Percentiles rank a stretch among this genome's conserved stretches.
phyloP scores from a whole-genome alignment of 2,113 vertebrate species.

The Rostratula benghalensis region DNA sequence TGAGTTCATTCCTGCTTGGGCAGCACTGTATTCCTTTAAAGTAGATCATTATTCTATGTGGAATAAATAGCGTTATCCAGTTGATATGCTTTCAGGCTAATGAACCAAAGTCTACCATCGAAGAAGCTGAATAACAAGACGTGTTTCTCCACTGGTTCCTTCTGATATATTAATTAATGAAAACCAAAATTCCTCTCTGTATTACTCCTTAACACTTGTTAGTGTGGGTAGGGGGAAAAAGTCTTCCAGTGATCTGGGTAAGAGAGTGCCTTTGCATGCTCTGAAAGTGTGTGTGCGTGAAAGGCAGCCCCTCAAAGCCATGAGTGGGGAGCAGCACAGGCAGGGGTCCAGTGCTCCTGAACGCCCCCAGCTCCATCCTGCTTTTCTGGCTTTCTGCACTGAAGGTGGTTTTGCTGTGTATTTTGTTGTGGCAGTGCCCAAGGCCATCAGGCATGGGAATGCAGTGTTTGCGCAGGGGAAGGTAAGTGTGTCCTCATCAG shows the following conservation, averaged over 20 bases:
- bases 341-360: not conserved
- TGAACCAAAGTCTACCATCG: constrained; percentile 73
- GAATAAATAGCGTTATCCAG: constrained; percentile 75
- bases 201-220: not conserved
- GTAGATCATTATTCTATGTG: constrained; percentile 72
- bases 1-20: constrained; percentile 35
- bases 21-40: constrained; percentile 49
- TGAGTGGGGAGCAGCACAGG: not conserved
- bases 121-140: constrained; percentile 75
- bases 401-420: not conserved
- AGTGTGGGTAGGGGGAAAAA: rapidly evolving
- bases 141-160: constrained; percentile 70
- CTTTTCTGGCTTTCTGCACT: not conserved
- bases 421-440: not conserved
- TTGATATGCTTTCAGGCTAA: constrained; percentile 75
- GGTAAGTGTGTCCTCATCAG: rapidly evolving
- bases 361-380: not conserved
- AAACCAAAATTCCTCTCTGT: constrained; percentile 57
- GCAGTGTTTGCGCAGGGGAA: not conserved
- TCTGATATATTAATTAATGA: constrained; percentile 78
- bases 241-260: not conserved
- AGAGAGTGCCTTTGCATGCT: not conserved
- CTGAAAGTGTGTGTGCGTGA: not conserved
- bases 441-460: rapidly evolving
- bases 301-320: rapidly evolving